Conservation (phyloP, 1,140 invertebrate species). For the Caenorhabditis tropicalis region DNA sequence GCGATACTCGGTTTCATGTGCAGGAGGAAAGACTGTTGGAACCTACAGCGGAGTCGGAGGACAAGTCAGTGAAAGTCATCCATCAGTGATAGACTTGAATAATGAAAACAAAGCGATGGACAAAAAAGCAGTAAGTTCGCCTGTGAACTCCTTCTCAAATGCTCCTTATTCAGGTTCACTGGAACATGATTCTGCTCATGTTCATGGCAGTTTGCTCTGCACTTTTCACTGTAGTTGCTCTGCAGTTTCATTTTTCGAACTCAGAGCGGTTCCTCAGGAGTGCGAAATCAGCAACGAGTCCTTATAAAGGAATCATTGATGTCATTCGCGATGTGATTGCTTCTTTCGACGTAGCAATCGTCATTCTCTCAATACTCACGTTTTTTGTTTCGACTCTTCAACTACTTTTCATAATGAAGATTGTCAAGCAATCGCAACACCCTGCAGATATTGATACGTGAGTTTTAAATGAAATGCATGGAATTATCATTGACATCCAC, state of each 20-base stretch:
- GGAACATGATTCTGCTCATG: conserved; percentile 5
- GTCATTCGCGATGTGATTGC: conserved; percentile 19
- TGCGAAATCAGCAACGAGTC: not conserved
- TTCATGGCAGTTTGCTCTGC: conserved; percentile 30
- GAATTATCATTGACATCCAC: no score
- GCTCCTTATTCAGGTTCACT: not conserved
- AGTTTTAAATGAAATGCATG: not conserved
- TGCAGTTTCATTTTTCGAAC: conserved; percentile 14
- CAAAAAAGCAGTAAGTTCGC: not conserved
- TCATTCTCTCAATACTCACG: not conserved
- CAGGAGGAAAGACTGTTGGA: not conserved
- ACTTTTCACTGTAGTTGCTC: not conserved
- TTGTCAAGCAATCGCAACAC: conserved; percentile 18
- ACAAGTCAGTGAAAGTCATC: conserved; percentile 30
- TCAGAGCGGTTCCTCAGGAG: not conserved
- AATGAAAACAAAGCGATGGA: conserved; percentile 12
- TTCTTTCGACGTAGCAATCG: conserved; percentile 5
- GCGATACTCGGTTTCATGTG: conserved; percentile 8
- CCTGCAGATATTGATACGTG: not conserved
- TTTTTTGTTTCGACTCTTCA: conserved; percentile 43
- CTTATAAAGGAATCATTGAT: conserved; percentile 10
- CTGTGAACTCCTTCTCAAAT: not conserved
- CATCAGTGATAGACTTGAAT: conserved; percentile 20
- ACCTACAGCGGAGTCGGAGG: not conserved
- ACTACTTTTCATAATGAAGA: conserved; percentile 35